A percentile compares a stretch with the other conserved stretches of the same genome.
phyloP scores from a whole-genome alignment of 2,888 invertebrate species.

The Orchesellides sinensis region DNA sequence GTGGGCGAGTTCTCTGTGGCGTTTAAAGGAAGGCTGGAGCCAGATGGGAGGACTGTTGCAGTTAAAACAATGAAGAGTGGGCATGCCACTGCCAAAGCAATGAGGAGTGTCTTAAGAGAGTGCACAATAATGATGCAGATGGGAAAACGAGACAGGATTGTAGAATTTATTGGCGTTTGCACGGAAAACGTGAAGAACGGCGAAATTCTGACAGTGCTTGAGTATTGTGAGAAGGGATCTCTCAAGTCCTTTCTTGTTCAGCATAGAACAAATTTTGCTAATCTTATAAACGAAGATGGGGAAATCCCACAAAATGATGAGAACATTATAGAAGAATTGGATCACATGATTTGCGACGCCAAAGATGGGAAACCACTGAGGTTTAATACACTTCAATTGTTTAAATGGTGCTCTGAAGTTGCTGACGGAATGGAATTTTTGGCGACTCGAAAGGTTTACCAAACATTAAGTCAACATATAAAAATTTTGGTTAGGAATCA shows the following conservation, averaged over 20 bases:
- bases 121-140: conserved; percentile 16
- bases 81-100: conserved; percentile 10
- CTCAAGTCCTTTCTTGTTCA: conserved; percentile 17
- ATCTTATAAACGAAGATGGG: conserved; percentile 27
- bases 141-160: conserved; percentile 15
- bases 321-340: conserved; percentile 9
- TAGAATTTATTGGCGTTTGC: conserved; percentile 41
- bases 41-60: conserved; percentile 10
- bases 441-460: conserved; percentile 20
- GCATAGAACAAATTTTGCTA: conserved; percentile 26
- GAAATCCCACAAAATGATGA: conserved; percentile 10
- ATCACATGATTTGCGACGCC: no score
- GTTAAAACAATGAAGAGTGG: conserved; percentile 35
- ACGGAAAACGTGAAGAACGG: conserved; percentile 28
- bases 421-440: conserved; percentile 38
- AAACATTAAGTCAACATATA: no score
- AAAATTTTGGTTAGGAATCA: no score
- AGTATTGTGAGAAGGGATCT: conserved; percentile 18
- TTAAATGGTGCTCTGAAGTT: conserved; percentile 43
- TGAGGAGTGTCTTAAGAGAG: conserved; percentile 21
- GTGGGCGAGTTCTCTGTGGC: conserved; percentile 35
- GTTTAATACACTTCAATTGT: conserved; percentile 38
- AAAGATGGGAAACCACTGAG: conserved; percentile 2
- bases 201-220: conserved; percentile 25
- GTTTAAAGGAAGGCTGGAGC: conserved; percentile 16